Percentiles rank a stretch among this genome's conserved stretches.
phyloP scores from a whole-genome alignment of 1,140 invertebrate species.

The Fopius arisanus region DNA sequence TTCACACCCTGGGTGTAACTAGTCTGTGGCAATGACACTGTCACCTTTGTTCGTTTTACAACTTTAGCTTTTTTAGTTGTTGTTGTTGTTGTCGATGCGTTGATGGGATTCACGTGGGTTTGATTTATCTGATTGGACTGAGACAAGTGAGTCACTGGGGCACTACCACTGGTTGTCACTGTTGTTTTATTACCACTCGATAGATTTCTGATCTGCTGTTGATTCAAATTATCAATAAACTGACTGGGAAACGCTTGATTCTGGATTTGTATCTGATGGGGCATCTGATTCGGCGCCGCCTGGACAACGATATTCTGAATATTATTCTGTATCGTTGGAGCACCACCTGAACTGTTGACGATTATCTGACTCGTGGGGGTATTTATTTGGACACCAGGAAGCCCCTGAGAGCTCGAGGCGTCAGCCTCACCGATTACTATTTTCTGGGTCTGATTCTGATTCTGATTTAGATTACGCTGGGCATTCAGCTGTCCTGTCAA shows the following conservation, averaged over 20 bases:
- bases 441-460: conserved; percentile 59
- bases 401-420: conserved; percentile 46
- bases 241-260: conserved; percentile 61
- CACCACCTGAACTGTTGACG: conserved; percentile 62
- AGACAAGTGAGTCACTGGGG: neutral
- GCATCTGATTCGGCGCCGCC: conserved; percentile 59
- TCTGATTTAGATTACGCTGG: conserved; percentile 33
- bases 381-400: conserved; percentile 62
- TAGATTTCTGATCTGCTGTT: conserved; percentile 60
- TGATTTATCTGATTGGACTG: neutral
- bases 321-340: conserved; percentile 63
- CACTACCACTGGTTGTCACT: neutral
- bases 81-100: neutral
- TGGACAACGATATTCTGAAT: conserved; percentile 64
- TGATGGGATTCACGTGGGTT: neutral
- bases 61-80: conserved; percentile 57
- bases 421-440: conserved; percentile 60
- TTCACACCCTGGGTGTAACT: conserved; percentile 44
- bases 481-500: conserved; percentile 56
- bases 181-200: conserved; percentile 38
- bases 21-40: conserved; percentile 45
- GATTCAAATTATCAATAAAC: conserved; percentile 63
- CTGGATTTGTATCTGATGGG: conserved; percentile 62
- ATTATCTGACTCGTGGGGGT: conserved; percentile 64
- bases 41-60: conserved; percentile 54